Percentiles rank a stretch among this genome's conserved stretches.
Conservation (phyloP, 2,797 vertebrate genomes). For the Halcyon badia region DNA sequence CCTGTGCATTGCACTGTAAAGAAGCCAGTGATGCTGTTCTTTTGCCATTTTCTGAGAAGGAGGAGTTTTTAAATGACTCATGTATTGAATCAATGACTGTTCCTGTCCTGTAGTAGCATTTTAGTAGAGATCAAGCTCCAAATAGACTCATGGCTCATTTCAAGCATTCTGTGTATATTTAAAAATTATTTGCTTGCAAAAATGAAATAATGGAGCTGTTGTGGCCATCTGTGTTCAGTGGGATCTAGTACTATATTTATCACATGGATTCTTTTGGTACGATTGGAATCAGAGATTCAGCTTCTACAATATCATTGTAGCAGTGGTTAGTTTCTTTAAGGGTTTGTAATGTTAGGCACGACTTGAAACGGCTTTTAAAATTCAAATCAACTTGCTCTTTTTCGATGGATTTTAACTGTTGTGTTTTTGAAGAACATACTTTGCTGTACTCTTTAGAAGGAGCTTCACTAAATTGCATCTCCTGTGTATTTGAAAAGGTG, state of each 20-base stretch:
- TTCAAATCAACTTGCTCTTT: not conserved
- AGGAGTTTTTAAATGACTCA: slow-evolving; percentile 3
- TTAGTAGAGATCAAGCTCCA: not conserved
- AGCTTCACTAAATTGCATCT: not conserved
- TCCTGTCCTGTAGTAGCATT: not conserved
- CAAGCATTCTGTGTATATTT: not conserved
- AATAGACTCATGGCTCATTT: not conserved
- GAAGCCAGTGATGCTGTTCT: not conserved
- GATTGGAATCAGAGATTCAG: not conserved
- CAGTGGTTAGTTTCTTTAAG: not conserved
- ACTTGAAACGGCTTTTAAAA: not conserved
- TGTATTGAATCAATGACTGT: slow-evolving; percentile 5
- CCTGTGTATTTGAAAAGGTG: not conserved
- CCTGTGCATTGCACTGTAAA: not conserved
- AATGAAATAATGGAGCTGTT: slow-evolving; percentile 1
- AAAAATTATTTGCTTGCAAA: not conserved
- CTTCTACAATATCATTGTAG: not conserved
- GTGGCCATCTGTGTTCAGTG: not conserved
- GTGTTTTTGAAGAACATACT: not conserved
- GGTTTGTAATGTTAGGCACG: not conserved
- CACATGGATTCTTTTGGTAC: not conserved
- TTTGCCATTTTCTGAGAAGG: not conserved
- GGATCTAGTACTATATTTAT: not conserved
- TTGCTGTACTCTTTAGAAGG: not conserved
- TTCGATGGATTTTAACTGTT: not conserved